A percentile compares a stretch with the other conserved stretches of the same genome.
These are phyloP conservation scores for Sporophila hypoxantha DNA, from an alignment of 2,113 vertebrate species.

Conservation along the genomic window DNA sequence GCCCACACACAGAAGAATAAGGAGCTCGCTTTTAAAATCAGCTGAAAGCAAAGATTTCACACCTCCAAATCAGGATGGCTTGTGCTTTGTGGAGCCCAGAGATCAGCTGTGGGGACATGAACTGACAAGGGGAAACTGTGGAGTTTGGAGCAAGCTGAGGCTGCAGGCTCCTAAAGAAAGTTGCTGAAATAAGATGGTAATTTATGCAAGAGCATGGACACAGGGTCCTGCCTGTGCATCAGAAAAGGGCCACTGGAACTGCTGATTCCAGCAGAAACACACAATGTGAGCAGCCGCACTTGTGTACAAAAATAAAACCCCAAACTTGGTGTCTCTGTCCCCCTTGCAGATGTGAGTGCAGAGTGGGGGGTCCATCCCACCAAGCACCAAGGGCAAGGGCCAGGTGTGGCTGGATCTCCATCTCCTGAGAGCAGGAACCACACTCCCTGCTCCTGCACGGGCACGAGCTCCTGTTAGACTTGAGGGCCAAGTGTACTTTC, in stretches of 20 bases:
- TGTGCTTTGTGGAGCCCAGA: conserved; percentile 29
- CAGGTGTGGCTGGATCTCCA: neutral
- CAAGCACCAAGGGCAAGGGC: neutral
- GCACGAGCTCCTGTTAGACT: neutral
- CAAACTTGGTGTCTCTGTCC: neutral
- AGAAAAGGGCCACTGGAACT: neutral
- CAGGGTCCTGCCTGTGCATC: neutral
- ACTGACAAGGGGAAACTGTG: neutral
- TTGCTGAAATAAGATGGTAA: conserved; percentile 27
- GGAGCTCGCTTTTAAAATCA: neutral
- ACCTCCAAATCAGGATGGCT: conserved; percentile 13
- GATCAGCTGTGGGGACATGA: neutral
- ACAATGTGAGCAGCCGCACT: neutral
- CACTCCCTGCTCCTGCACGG: neutral
- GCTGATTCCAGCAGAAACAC: neutral
- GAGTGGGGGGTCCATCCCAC: neutral
- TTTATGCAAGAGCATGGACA: conserved; percentile 36
- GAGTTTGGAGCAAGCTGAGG: neutral
- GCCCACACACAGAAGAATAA: neutral
- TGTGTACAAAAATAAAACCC: neutral
- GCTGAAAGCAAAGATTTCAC: conserved; percentile 49
- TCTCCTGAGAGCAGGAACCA: neutral
- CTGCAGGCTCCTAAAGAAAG: conserved; percentile 9
- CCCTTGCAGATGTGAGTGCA: rapidly evolving
- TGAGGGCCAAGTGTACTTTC: neutral